Evolutionary conservation across 2,797 vertebrate genomes (phyloP).

Genomic region (Sebastes taczanowskii): DNA sequence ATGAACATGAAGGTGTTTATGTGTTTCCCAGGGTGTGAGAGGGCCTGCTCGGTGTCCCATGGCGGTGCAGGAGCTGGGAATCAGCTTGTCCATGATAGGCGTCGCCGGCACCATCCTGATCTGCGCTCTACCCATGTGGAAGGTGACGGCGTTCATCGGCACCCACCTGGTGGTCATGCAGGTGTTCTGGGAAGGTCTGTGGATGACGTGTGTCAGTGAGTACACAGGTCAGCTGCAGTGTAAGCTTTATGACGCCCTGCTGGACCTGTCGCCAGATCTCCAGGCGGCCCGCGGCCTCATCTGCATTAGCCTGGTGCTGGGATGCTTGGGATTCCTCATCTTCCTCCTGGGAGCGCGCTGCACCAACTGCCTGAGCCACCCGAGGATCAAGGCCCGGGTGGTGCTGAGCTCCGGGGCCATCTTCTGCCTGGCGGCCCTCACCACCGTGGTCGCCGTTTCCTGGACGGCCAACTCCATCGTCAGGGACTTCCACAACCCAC

Average conservation of each 20-base stretch:
- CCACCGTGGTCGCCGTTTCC: slow-evolving; percentile 82
- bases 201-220: slow-evolving; percentile 89
- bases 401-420: slow-evolving; percentile 78
- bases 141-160: slow-evolving; percentile 88
- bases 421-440: slow-evolving; percentile 82
- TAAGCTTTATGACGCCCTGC: slow-evolving; percentile 87
- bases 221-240: slow-evolving; percentile 91
- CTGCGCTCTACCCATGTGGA: slow-evolving; percentile 91
- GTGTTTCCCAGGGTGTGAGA: slow-evolving; percentile 19
- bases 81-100: slow-evolving; percentile 83
- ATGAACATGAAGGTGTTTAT: not conserved
- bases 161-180: slow-evolving; percentile 89
- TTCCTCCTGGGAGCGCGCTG: slow-evolving; percentile 84
- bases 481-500: slow-evolving; percentile 88
- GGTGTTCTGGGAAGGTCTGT: slow-evolving; percentile 91
- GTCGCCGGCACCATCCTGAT: slow-evolving; percentile 86
- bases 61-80: slow-evolving; percentile 85
- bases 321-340: slow-evolving; percentile 81
- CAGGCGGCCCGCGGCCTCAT: slow-evolving; percentile 85
- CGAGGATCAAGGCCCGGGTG: slow-evolving; percentile 73
- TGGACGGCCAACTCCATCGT: slow-evolving; percentile 88
- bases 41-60: slow-evolving; percentile 50
- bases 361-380: slow-evolving; percentile 85
- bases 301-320: slow-evolving; percentile 83
- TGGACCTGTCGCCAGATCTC: slow-evolving; percentile 87